Conservation (phyloP, 2,888 invertebrate genomes). For the Melolontha melolontha region DNA sequence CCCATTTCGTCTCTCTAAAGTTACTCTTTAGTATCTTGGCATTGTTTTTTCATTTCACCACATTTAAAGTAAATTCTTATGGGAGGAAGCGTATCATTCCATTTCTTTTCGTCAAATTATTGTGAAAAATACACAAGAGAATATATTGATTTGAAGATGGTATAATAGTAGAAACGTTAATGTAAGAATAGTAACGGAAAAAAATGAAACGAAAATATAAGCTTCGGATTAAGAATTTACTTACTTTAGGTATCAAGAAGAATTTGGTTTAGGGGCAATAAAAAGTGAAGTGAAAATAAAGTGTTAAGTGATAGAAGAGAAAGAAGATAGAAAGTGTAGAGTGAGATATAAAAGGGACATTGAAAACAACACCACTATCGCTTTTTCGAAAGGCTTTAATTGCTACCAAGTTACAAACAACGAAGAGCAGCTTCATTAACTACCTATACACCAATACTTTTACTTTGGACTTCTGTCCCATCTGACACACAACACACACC, state of each 20-base stretch:
- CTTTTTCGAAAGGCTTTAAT: conserved; percentile 53
- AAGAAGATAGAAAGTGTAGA: conserved; percentile 31
- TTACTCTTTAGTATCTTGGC: not conserved
- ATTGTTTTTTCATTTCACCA: not conserved
- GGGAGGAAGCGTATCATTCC: no score
- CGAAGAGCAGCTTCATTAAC: conserved; percentile 55
- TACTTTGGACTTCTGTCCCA: conserved; percentile 64
- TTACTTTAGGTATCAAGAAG: no score
- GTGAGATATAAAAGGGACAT: conserved; percentile 43
- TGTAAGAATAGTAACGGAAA: no score
- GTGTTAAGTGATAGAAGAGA: conserved; percentile 25
- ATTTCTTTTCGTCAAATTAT: no score
- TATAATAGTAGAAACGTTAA: no score
- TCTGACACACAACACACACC: conserved; percentile 64
- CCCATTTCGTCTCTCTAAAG: conserved; percentile 55
- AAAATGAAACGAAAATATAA: no score
- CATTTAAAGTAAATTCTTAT: no score
- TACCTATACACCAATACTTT: conserved; percentile 30
- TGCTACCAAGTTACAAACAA: conserved; percentile 57
- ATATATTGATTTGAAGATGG: no score
- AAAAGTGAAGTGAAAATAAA: conserved; percentile 22
- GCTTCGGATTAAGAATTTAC: no score
- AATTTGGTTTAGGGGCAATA: conserved; percentile 1
- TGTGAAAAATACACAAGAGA: no score
- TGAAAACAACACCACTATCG: conserved; percentile 48